Evolutionary conservation across 2,888 invertebrate species (phyloP).

Genomic region (Ochropleura leucogaster): DNA sequence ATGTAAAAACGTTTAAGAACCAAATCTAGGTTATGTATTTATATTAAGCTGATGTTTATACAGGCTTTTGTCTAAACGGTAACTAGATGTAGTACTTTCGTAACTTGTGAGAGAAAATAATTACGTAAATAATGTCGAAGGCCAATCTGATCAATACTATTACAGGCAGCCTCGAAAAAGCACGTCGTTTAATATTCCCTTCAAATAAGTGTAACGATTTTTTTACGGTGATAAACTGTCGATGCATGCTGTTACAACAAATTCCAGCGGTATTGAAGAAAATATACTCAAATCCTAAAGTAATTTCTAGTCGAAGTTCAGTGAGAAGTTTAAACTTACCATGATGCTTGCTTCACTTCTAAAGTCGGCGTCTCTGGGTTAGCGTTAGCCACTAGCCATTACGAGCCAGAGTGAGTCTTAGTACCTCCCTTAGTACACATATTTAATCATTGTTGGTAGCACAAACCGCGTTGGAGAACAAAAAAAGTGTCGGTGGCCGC

Average conservation of each 20-base stretch:
- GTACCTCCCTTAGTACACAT: slow-evolving; percentile 52
- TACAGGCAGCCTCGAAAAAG: neutral
- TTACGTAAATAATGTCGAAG: neutral
- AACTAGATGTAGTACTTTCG: too few species aligned
- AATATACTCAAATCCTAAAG: slow-evolving; percentile 22
- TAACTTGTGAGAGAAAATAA: too few species aligned
- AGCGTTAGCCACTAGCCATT: slow-evolving; percentile 48
- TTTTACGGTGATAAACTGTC: slow-evolving; percentile 11
- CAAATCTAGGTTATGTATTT: neutral
- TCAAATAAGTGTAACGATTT: slow-evolving; percentile 13
- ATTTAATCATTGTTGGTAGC: slow-evolving; percentile 80
- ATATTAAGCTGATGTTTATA: neutral
- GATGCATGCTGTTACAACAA: neutral
- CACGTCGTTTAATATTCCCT: neutral
- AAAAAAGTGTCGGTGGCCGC: slow-evolving; percentile 81
- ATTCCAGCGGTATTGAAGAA: slow-evolving; percentile 9
- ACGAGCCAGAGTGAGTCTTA: slow-evolving; percentile 49
- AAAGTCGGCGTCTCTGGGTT: slow-evolving; percentile 26
- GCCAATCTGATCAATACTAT: neutral
- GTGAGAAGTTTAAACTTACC: slow-evolving; percentile 23
- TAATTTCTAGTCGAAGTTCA: slow-evolving; percentile 28
- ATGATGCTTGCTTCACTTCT: slow-evolving; percentile 32
- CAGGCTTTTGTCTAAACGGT: too few species aligned
- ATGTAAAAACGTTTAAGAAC: neutral
- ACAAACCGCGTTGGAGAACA: slow-evolving; percentile 78